Percentiles rank a stretch among this genome's conserved stretches.
Conservation (phyloP, 2,888 invertebrate genomes). For the Balanococcus diminutus region DNA sequence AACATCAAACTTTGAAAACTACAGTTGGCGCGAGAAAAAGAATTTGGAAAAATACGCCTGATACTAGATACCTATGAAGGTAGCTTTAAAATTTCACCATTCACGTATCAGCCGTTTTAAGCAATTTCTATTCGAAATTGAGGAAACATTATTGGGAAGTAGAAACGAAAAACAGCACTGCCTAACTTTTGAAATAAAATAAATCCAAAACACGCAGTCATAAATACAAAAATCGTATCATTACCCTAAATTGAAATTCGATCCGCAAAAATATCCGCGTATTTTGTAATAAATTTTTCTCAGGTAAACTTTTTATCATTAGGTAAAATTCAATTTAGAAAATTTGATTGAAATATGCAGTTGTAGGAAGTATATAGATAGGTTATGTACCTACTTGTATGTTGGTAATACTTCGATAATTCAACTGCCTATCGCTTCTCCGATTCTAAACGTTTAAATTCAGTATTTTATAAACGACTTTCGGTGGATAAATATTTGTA, state of each 20-base stretch:
- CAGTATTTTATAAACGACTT: no score
- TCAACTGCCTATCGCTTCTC: no score
- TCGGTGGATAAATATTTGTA: no score
- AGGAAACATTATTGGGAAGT: constrained; percentile 14
- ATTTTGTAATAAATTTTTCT: constrained; percentile 1
- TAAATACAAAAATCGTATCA: constrained; percentile 38
- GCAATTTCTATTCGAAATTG: neutral
- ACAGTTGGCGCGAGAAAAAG: neutral
- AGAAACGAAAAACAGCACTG: neutral
- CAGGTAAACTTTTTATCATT: neutral
- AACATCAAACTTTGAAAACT: neutral
- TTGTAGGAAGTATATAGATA: neutral
- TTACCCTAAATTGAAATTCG: constrained; percentile 48
- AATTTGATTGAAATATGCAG: neutral
- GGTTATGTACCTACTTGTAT: neutral
- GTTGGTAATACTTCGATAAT: no score
- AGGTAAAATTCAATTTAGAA: neutral
- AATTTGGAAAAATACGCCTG: neutral
- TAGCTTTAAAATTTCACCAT: neutral
- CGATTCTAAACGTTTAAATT: no score
- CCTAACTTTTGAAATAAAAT: constrained; percentile 46
- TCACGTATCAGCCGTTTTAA: neutral
- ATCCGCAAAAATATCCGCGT: constrained; percentile 23
- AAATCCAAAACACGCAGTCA: constrained; percentile 43
- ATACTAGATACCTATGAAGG: neutral